Percentiles rank a stretch among this genome's conserved stretches.
These are phyloP conservation scores for Ephestia elutella DNA, from an alignment of 1,140 invertebrate genomes.

Conservation along the genomic window DNA sequence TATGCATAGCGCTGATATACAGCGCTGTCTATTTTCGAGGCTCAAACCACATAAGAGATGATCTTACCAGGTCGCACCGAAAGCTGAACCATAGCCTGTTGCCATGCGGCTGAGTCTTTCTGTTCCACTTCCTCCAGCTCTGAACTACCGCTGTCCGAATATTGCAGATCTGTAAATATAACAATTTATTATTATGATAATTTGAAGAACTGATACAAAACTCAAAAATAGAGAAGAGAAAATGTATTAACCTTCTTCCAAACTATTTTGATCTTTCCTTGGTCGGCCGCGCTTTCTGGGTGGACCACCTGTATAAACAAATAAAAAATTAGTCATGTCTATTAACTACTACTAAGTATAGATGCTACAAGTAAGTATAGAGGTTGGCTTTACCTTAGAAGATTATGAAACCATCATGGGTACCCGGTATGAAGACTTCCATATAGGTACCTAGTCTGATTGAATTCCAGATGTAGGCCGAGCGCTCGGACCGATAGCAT, in stretches of 20 bases:
- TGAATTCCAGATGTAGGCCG: too few species aligned
- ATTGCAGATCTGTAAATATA: conserved; percentile 59
- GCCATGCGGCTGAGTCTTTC: conserved; percentile 81
- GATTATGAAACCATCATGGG: too few species aligned
- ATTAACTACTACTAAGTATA: too few species aligned
- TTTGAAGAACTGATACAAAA: too few species aligned
- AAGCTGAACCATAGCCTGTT: conserved; percentile 87
- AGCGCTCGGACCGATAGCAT: too few species aligned
- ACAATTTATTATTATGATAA: background rate
- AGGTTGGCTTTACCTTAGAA: too few species aligned
- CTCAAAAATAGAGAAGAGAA: background rate
- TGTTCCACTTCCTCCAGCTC: conserved; percentile 76
- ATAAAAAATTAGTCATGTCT: too few species aligned
- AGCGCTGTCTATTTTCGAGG: too few species aligned
- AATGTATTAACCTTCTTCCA: conserved; percentile 52
- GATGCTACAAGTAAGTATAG: too few species aligned
- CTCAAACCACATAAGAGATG: background rate
- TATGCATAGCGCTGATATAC: too few species aligned
- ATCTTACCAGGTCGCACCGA: conserved; percentile 78
- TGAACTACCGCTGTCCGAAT: conserved; percentile 72
- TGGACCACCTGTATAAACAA: conserved; percentile 36
- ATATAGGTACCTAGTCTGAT: too few species aligned
- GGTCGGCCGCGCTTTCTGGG: conserved; percentile 58
- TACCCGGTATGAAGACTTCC: too few species aligned
- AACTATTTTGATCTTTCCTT: conserved; percentile 57